These are phyloP conservation scores for Calliphora vicina DNA, from an alignment of 1,140 invertebrate genomes.

Conservation along the genomic window DNA sequence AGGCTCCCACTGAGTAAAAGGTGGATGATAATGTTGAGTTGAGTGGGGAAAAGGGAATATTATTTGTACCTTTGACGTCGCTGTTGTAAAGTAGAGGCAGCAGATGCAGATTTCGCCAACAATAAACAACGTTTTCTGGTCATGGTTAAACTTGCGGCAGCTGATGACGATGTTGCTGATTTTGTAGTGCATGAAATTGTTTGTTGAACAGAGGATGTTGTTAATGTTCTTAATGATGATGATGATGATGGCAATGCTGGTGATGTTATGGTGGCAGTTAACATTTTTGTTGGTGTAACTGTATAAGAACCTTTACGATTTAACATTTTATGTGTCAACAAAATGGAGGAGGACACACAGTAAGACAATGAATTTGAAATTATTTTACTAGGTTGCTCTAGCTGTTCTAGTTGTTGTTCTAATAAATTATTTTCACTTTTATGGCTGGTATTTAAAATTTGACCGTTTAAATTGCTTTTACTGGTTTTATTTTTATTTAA, in stretches of 20 bases:
- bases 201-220: not conserved
- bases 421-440: conserved; percentile 11
- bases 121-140: not conserved
- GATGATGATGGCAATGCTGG: not conserved
- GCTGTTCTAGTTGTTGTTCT: not conserved
- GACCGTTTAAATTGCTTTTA: not conserved
- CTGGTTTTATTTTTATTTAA: not conserved
- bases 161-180: not conserved
- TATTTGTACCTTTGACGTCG: not conserved
- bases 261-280: not conserved
- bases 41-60: too few species aligned
- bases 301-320: conserved; percentile 26
- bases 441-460: not conserved
- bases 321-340: conserved; percentile 21
- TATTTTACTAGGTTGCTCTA: not conserved
- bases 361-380: not conserved
- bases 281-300: not conserved
- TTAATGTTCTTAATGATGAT: not conserved
- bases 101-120: conserved; percentile 14
- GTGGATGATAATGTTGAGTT: not conserved
- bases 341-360: not conserved
- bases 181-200: not conserved
- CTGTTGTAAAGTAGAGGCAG: conserved; percentile 6
- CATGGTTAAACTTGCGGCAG: not conserved
- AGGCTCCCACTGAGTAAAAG: not conserved